Evolutionary conservation across 1,140 invertebrate species (phyloP).

Genomic region (Polypedilum pembai): DNA sequence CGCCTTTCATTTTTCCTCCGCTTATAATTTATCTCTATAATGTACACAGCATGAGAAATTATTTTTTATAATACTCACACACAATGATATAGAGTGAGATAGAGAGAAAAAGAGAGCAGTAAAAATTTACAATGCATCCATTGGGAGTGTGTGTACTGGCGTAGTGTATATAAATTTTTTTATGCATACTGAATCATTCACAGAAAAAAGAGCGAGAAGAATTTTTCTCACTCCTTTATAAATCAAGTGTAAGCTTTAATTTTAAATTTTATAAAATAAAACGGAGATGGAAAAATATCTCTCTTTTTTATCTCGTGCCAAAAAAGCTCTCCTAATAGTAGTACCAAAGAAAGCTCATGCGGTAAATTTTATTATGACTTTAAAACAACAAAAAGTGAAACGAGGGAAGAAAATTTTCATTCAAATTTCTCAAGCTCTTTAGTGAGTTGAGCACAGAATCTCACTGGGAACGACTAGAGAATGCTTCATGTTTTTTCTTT

Average conservation of each 20-base stretch:
- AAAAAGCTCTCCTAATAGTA: not conserved
- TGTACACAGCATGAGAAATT: constrained; percentile 4
- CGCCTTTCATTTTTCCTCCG: not conserved
- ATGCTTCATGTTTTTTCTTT: not conserved
- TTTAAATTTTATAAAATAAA: not conserved
- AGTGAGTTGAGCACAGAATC: too few species aligned
- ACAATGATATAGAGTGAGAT: too few species aligned
- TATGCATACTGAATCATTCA: not conserved
- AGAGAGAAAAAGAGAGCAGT: too few species aligned
- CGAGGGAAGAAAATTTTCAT: too few species aligned
- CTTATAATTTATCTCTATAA: not conserved
- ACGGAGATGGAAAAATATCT: too few species aligned
- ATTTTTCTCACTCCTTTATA: not conserved
- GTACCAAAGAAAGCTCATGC: too few species aligned
- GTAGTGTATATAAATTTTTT: not conserved
- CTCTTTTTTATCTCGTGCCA: not conserved
- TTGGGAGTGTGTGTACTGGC: not conserved
- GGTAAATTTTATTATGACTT: too few species aligned
- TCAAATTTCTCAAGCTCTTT: too few species aligned
- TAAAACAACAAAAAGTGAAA: too few species aligned
- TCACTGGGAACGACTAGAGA: too few species aligned
- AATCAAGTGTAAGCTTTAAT: constrained; percentile 8
- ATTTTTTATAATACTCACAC: not conserved
- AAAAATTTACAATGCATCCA: constrained; percentile 18
- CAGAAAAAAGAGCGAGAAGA: not conserved